Conservation (phyloP, 2,797 vertebrate species). For the Tauraco hartlaubi region DNA sequence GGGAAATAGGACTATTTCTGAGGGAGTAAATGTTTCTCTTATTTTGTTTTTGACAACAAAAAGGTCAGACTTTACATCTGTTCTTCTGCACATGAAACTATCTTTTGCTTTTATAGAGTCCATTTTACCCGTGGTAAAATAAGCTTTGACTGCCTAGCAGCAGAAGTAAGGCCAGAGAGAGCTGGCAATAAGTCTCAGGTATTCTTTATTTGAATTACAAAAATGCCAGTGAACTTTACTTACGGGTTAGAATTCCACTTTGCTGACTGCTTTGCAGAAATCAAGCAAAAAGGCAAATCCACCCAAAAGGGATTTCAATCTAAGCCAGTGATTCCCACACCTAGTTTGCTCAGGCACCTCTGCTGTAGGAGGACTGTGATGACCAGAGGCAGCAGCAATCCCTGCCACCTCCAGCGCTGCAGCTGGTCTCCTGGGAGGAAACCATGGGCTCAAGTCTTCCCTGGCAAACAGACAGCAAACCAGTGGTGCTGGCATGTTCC, state of each 20-base stretch:
- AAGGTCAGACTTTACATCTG: neutral
- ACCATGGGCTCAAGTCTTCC: neutral
- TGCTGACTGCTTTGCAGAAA: neutral
- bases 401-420: neutral
- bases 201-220: conserved; percentile 10
- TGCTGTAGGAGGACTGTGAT: neutral
- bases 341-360: neutral
- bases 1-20: neutral
- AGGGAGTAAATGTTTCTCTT: neutral
- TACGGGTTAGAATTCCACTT: neutral
- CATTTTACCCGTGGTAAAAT: neutral
- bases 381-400: neutral
- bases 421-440: neutral
- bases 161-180: neutral
- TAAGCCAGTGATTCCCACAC: neutral
- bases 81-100: neutral
- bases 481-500: fast-evolving
- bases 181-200: neutral
- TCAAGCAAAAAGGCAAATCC: neutral
- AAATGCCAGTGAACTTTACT: conserved; percentile 37
- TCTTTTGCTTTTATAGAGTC: neutral
- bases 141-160: neutral
- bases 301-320: neutral
- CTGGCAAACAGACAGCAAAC: neutral
- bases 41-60: neutral